Percentiles rank a stretch among this genome's conserved stretches.
Conservation (phyloP, 2,113 vertebrate genomes). For the Arizona elegans region DNA sequence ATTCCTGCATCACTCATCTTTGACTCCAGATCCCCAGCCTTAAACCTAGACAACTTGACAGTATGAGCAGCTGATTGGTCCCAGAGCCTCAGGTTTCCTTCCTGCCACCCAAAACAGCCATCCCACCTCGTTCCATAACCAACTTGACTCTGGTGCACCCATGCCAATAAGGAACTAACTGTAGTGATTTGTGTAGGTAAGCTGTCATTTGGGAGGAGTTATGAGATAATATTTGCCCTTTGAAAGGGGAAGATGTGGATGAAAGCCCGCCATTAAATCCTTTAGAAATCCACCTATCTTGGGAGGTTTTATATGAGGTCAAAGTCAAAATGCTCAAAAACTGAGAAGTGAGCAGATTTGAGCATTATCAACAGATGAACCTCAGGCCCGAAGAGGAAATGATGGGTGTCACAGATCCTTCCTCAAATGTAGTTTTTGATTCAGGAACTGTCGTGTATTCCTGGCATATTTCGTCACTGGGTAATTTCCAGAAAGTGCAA, state of each 20-base stretch:
- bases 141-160: not conserved
- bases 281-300: not conserved
- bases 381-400: not conserved
- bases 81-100: not conserved
- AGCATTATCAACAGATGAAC: not conserved
- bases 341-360: not conserved
- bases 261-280: not conserved
- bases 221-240: not conserved
- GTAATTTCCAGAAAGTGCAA: not conserved
- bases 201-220: not conserved
- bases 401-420: not conserved
- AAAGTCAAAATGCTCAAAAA: not conserved
- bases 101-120: not conserved
- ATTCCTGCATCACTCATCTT: not conserved
- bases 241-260: not conserved
- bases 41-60: not conserved
- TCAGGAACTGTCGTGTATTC: not conserved
- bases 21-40: not conserved
- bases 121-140: not conserved
- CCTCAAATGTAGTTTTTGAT: not conserved
- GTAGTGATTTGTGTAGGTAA: not conserved
- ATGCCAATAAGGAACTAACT: not conserved
- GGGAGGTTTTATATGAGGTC: not conserved
- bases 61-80: not conserved
- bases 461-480: not conserved